A percentile compares a stretch with the other conserved stretches of the same genome.
phyloP scores from a whole-genome alignment of 1,140 invertebrate species.

The Tribolium madens region DNA sequence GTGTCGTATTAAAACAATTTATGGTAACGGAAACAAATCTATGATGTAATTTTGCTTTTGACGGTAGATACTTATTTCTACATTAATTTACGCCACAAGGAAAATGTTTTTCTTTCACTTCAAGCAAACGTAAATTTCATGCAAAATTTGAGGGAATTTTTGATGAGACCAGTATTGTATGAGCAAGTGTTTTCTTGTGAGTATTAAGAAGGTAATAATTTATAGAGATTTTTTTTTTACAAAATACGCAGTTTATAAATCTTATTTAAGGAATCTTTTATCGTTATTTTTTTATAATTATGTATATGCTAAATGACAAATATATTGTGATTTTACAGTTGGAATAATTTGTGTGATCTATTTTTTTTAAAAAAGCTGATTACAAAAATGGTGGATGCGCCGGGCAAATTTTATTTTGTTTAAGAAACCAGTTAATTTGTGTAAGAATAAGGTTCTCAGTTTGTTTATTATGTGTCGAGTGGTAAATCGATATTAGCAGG shows the following conservation, averaged over 20 bases:
- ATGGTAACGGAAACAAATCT: conserved; percentile 16
- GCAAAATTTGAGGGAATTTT: background rate
- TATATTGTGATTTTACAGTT: too few species aligned
- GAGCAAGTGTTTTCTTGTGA: background rate
- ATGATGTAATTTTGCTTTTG: conserved; percentile 17
- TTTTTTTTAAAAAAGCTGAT: too few species aligned
- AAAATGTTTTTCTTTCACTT: background rate
- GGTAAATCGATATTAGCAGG: too few species aligned
- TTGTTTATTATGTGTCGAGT: too few species aligned
- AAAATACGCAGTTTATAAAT: too few species aligned
- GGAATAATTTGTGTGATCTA: too few species aligned
- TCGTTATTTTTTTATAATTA: too few species aligned
- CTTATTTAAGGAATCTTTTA: too few species aligned
- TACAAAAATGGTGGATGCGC: background rate
- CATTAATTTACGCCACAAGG: conserved; percentile 2
- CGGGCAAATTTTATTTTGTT: background rate
- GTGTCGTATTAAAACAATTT: conserved; percentile 11
- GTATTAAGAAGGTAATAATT: background rate
- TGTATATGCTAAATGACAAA: too few species aligned
- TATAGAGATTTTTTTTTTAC: background rate
- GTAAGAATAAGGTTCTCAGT: too few species aligned
- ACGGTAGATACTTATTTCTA: conserved; percentile 1
- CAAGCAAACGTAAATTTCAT: background rate
- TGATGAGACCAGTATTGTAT: background rate
- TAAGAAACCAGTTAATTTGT: too few species aligned